Base-by-base conservation (phyloP, 2,888 invertebrate species). In the Ichneumoninae sp. region DNA sequence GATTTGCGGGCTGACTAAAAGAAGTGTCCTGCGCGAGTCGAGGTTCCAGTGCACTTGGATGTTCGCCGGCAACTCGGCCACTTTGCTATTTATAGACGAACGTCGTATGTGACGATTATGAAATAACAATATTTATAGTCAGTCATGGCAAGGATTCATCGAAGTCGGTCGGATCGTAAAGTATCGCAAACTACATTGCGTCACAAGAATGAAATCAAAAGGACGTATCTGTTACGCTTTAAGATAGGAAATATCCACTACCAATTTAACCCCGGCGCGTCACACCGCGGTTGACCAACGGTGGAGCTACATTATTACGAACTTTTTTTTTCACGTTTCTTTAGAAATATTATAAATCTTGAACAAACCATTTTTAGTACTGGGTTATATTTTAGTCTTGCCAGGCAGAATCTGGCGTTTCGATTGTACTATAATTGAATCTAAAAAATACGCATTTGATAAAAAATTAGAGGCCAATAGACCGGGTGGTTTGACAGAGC, bases 81-180 rank as follows among this genome's bases (percentile, higher is more conserved):
- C 30, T n/a, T 19, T 26, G 26, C 33, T 74, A 65, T 74, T 74
- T 65, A 50, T 65, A 74, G 47, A 19, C 1, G 19, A 19, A n/a
- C 74, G 44, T 62, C 62, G 33, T 74, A 50, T 65, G 30, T 62
- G 30, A 65, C 50, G 33, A 47, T 74, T 74, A 74, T 74, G 74
- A 62, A 74, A 65, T 74, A 65, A 65, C 62, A 62, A 65, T 74
- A 65, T 74, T 74, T 74, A 65, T 74, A 62, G 60, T 19, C 62
- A 47, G 47, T 10, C 60, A 44, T 40, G 60, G 30, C 50, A 19
- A 65, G 47, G 50, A 65, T 74, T 47, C 16, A 74, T 74, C 62
- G 50, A 74, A 74, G 62, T 74, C 62, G 62, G 62, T 26, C 50
- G 60, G 19, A 50, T 62, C 62, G 33, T 62, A 50, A 74, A 50